These are phyloP conservation scores for Naso thynnoides DNA, from an alignment of 2,797 vertebrate genomes.

Conservation along the genomic window DNA sequence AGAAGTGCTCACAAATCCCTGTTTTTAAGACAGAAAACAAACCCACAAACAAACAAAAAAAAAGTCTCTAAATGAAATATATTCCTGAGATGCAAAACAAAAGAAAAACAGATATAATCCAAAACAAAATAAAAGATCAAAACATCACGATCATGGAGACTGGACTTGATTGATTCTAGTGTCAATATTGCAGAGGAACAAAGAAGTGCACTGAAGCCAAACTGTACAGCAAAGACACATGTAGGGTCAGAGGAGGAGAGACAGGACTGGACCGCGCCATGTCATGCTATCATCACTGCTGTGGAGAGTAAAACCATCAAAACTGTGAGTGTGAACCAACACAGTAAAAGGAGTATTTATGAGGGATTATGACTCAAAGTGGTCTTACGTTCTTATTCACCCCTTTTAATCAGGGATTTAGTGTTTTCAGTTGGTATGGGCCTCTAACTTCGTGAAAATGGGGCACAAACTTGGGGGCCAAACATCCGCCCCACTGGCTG, in stretches of 20 bases:
- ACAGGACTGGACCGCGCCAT: slow-evolving; percentile 22
- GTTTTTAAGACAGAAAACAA: slow-evolving; percentile 61
- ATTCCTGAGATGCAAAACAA: slow-evolving; percentile 85
- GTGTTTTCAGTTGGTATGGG: slow-evolving; percentile 18
- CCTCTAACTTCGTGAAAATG: slow-evolving; percentile 56
- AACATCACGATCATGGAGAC: slow-evolving; percentile 46
- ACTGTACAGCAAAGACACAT: slow-evolving; percentile 65
- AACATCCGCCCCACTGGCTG: neutral
- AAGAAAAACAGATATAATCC: slow-evolving; percentile 51
- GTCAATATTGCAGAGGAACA: slow-evolving; percentile 59
- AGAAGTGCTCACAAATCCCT: slow-evolving; percentile 65
- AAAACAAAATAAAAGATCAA: slow-evolving; percentile 12
- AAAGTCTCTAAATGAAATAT: slow-evolving; percentile 69
- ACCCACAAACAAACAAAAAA: slow-evolving; percentile 26
- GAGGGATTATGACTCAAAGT: slow-evolving; percentile 26
- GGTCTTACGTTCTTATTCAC: slow-evolving; percentile 12
- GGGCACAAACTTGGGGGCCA: neutral
- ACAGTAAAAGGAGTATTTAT: neutral
- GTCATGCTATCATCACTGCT: slow-evolving; percentile 42
- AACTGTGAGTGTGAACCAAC: slow-evolving; percentile 24
- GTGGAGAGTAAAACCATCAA: slow-evolving; percentile 27
- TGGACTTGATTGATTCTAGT: slow-evolving; percentile 59
- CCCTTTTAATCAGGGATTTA: neutral
- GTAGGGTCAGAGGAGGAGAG: slow-evolving; percentile 26
- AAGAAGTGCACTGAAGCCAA: slow-evolving; percentile 52